Base-by-base conservation (phyloP, 2,113 vertebrate species). In the Sigmodon hispidus region DNA sequence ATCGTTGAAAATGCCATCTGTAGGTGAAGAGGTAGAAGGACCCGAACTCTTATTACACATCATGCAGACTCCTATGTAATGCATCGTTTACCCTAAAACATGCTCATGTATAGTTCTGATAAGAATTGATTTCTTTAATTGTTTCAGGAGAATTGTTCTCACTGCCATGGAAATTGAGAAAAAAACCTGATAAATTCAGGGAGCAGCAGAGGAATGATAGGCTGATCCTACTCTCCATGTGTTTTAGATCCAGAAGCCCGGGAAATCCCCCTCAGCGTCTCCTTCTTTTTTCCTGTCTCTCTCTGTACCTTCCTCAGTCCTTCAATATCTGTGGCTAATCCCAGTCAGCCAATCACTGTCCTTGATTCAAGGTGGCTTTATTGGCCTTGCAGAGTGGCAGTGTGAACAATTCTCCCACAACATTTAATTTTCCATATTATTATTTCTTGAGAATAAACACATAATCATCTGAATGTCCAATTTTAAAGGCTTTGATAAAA, bases 401-500 rank as follows among this genome's bases (percentile, higher is more conserved):
- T 72, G 69, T n/a, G n/a, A 72, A 40, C 69, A 22, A 40, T 72
- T 40, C 36, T 72, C 69, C 69, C 40, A n/a, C 69, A 72, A 72
- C 7, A 72, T 40, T 72, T 40, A 72, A 40, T 40, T 93, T 15
- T 87, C 34, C 6, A 40, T 29, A 52, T 83, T 65, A 72, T 67
- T 34, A 86, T 92, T 81, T 95, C 81, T 67, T 67, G 48, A 85
- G 48, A 94, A 85, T 85, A 95, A 93, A 48, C 11, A 52, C 21
- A 43, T 31, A 26, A n/a, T 86, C 50, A 81, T 67, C 84, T 91
- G 17, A 90, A 80, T 90, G 85, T 40, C 45, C 52, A 76, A 91
- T 63, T 67, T 91, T 43, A 61, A 93, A 94, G 63, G 36, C 26
- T 90, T 80, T 48, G 24, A 89, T 91, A 85, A 67, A 94, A 93